Base-by-base conservation (phyloP, 2,888 invertebrate species). In the Seladonia tumulorum region DNA sequence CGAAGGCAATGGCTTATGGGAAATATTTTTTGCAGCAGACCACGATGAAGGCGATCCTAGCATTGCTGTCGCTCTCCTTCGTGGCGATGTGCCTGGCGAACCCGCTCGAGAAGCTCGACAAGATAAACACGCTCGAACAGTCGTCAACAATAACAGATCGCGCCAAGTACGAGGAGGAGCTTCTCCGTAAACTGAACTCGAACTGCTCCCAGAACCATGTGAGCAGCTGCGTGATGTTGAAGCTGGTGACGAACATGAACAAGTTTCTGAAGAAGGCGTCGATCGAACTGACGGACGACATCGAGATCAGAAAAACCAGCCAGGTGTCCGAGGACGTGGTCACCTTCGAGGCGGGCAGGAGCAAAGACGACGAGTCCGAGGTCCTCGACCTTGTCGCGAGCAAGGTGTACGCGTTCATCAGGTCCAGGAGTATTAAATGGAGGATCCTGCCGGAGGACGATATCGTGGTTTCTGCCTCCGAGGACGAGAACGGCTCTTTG, bases 181-280 rank as follows among this genome's bases (percentile, higher is more conserved):
- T 98, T 18, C 95, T 98, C 90, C 96, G 97, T 72, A 98, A 98
- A 90, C 95, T 98, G 63, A 98, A 97, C 93, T 95, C 96, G 90
- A 98, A 98, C 96, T 98, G 98, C 93, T 96, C 97, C 7, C 97
- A 97, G 89, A 96, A 97, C 79, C 98, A 98, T 92, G 96, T 97
- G 72, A 97, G 97, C 60, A 97, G 98, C 14, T 98, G 98, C 94
- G 97, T 98, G 93, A 98, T 98, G 96, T 96, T 98, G 35, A 98
- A 98, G 95, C 95, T 98, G 90, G 97, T 98, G 63, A 97, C 97
- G 29, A 98, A 98, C 94, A 97, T 98, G 95, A 98, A 98, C 95
- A 96, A 97, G 87, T 96, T 98, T 95, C 96, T 98, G 93, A 97
- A 98, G 94, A 98, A 98, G 89, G 97, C 98, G 0, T 97, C 97